Base-by-base conservation (phyloP, 1,140 invertebrate genomes). In the Dufourea novaeangliae region DNA sequence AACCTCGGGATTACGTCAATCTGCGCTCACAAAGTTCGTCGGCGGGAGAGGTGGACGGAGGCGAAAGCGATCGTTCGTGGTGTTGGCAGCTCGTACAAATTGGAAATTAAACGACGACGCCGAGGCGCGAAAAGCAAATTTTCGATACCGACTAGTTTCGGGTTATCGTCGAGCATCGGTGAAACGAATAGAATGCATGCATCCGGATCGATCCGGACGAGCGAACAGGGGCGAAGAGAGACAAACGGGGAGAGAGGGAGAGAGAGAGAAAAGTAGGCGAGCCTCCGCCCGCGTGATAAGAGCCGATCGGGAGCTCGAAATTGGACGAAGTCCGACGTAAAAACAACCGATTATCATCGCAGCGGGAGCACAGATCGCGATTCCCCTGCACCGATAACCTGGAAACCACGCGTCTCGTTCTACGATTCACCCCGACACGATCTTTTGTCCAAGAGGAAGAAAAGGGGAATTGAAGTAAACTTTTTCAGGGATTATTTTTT, bases 1-100 rank as follows among this genome's bases (percentile, higher is more conserved):
- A 84, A 85, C 78, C 54, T 29, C 76, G 82, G 82, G 82, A 85
- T 85, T 85, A 85, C 83, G 83, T 85, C 83, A 85, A 85, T 85
- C 83, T 85, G 57, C 78, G 68, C 82, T 77, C 83, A 81, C 83
- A 85, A 85, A 81, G 82, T 85, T 85, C 82, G 82, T 59, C 82
- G 73, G 64, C n/a, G n/a, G n/a, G n/a, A 69, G 70, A 78, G 72
- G 69, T 46, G 78, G 64, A 63, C 61, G 63, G 76, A 75, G 61
- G 83, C 71, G 63, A 76, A 67, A 81, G 84, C 82, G 80, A 84
- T 84, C 83, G 81, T 73, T 78, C 78, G 82, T 84, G 83, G 50
- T 72, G 57, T 69, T 84, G 83, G 83, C 83, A 85, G 83, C 66
- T 85, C 73, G 79, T 80, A 61, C 83, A 85, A 85, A 85, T 85